Conservation (phyloP, 2,888 invertebrate species). For the Eristalis arbustorum region DNA sequence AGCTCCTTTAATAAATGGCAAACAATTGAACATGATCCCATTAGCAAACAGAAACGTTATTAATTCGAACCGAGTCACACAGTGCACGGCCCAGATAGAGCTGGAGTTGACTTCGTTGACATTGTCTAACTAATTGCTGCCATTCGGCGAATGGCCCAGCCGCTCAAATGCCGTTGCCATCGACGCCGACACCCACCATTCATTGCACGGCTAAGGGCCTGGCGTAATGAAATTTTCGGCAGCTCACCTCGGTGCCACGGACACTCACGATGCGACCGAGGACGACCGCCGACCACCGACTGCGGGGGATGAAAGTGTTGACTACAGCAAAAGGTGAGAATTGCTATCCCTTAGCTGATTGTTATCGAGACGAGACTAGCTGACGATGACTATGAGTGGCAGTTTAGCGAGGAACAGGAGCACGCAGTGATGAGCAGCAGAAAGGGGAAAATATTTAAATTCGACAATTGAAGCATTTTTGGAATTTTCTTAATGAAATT, state of each 20-base stretch:
- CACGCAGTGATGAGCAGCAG: background rate
- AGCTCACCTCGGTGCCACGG: background rate
- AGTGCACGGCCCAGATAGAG: background rate
- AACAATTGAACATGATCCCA: constrained; percentile 40
- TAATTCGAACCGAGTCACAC: constrained; percentile 13
- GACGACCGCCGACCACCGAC: no score
- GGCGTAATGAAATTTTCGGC: constrained; percentile 14
- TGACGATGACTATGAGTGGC: constrained; percentile 1
- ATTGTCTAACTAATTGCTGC: constrained; percentile 44
- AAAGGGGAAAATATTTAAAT: constrained; percentile 39
- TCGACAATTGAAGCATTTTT: constrained; percentile 34
- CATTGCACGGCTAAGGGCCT: background rate
- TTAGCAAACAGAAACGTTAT: constrained; percentile 29
- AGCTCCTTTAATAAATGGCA: constrained; percentile 22
- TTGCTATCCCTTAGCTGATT: constrained; percentile 47
- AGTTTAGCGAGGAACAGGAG: background rate
- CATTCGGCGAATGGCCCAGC: background rate
- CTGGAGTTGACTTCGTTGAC: constrained; percentile 19
- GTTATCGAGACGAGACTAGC: constrained; percentile 51
- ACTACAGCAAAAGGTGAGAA: constrained; percentile 51
- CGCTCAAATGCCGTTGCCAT: background rate
- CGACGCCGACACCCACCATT: background rate
- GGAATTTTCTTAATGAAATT: constrained; percentile 50
- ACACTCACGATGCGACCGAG: background rate
- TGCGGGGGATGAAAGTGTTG: constrained; percentile 2